Conservation (phyloP, 2,113 vertebrate species). For the Cheirogaleus medius region DNA sequence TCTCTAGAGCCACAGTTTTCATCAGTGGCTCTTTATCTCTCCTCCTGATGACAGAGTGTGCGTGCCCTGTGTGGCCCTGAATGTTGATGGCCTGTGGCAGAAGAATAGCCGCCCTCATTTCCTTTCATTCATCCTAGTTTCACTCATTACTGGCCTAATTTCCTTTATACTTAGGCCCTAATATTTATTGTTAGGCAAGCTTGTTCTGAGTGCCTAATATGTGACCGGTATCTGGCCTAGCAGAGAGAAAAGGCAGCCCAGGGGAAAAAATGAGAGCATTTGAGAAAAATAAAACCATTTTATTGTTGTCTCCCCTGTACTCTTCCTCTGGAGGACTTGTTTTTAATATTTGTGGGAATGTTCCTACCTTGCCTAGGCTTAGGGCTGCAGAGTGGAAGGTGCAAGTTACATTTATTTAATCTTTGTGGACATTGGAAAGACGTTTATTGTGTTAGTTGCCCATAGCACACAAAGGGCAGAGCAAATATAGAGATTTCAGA, state of each 20-base stretch:
- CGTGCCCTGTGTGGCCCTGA: background rate
- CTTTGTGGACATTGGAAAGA: background rate
- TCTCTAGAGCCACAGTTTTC: slow-evolving; percentile 2
- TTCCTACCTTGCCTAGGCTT: background rate
- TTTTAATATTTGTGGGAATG: background rate
- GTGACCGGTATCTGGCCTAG: background rate
- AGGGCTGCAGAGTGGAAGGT: background rate
- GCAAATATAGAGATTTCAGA: background rate
- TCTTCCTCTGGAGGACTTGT: background rate
- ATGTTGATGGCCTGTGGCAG: background rate
- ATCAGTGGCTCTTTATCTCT: background rate
- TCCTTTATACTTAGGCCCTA: background rate
- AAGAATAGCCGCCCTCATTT: slow-evolving; percentile 12
- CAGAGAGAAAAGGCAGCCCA: background rate
- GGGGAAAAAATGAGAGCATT: background rate
- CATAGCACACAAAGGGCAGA: background rate
- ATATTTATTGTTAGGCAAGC: background rate
- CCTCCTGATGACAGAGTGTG: background rate
- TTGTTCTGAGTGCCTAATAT: background rate
- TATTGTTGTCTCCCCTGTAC: background rate
- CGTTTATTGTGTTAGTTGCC: background rate
- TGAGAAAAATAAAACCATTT: background rate
- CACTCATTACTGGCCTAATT: slow-evolving; percentile 34
- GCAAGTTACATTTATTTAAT: too few relatives aligned
- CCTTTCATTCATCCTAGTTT: slow-evolving; percentile 15